Conservation (phyloP, 1,140 invertebrate genomes). For the Ptiloglossa arizonensis region DNA sequence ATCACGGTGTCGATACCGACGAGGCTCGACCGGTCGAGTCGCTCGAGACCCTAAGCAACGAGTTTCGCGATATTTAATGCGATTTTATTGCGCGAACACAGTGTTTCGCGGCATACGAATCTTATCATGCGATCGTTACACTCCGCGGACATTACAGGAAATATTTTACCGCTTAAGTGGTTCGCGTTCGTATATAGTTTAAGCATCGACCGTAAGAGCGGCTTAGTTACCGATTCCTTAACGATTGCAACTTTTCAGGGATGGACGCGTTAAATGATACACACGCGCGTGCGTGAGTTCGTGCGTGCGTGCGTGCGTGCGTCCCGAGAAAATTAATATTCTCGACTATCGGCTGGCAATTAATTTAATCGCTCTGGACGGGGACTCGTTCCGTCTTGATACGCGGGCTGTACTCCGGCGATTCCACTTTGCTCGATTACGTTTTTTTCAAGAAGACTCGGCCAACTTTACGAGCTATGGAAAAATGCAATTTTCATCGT, state of each 20-base stretch:
- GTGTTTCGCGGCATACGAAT: not conserved
- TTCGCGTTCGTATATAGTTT: constrained; percentile 71
- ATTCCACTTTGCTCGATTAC: no score
- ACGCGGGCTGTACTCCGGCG: no score
- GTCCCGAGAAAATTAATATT: not conserved
- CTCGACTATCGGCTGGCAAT: no score
- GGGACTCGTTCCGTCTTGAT: no score
- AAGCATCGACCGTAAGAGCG: constrained; percentile 75
- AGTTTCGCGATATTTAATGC: not conserved
- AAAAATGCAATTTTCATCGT: no score
- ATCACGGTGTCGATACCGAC: no score
- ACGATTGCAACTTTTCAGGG: not conserved
- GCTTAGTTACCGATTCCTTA: constrained; percentile 64
- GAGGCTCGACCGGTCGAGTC: no score
- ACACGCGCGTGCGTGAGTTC: not conserved
- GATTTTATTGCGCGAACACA: not conserved
- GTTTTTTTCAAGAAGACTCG: no score
- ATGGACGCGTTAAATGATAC: no score
- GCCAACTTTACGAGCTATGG: no score
- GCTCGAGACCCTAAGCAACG: no score
- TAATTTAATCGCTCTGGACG: no score
- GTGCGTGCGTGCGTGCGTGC: not conserved
- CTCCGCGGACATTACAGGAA: constrained; percentile 49
- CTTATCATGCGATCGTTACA: not conserved
- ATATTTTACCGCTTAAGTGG: constrained; percentile 62